Base-by-base conservation (phyloP, 2,888 invertebrate species). In the Mechanitis messenoides region DNA sequence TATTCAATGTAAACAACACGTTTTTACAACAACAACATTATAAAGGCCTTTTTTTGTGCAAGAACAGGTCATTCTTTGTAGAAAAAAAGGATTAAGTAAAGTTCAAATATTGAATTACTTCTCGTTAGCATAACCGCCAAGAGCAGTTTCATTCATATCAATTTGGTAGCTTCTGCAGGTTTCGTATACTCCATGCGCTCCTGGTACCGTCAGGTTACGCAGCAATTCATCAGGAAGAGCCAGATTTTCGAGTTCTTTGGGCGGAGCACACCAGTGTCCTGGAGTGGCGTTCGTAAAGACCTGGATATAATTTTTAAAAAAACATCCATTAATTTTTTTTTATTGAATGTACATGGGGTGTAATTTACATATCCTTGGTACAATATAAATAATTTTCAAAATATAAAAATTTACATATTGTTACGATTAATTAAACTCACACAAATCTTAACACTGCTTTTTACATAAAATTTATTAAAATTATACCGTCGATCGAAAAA, bases 211-310 rank as follows among this genome's bases (percentile, higher is more conserved):
- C 28, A 93, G 79, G 31, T 88, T 85, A 55, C 91, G 89, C 6
- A 92, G 76, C 64, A 91, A 77, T 1, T 87, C 87, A 28, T 89
- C 79, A 59, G 89, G 85, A 60, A 93, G 78, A 42, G 85, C 78
- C 59, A 88, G 77, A 55, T 82, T 80, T 50, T 90, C 84, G 53
- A 92, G 76, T 69, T 92, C 91, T 33, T 91, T 89, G 6, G 89
- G 86, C 1, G 93, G 88, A 1, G 90, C 85, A 72, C 94, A 94
- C 92, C 93, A 93, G 73, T 93, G 93, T 38, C 92, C 91, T 28
- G 94, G 94, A 12, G 92, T 91, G n/a, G 93, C 93, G 65, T 93
- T 93, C 63, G 93, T 92, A 78, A 94, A 94, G 55, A 93, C 92
- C 92, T 93, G 77, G 3, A 77, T 42, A 11, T 42, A 9, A 42